Base-by-base conservation (phyloP, 2,113 vertebrate genomes). In the Spea bombifrons region DNA sequence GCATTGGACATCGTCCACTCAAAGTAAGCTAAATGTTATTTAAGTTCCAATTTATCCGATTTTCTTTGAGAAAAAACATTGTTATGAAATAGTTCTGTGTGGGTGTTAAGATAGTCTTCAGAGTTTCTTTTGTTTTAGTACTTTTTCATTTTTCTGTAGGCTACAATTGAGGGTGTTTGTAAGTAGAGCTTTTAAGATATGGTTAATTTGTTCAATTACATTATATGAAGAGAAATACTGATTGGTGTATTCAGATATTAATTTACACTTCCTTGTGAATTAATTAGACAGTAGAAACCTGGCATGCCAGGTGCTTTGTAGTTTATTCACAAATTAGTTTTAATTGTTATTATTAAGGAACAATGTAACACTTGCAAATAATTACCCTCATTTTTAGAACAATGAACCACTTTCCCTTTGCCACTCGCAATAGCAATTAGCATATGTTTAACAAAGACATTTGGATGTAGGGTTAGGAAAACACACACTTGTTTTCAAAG, bases 361-460 rank as follows among this genome's bases (percentile, higher is more conserved):
- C 77, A 79, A 73, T 73, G 70, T 79, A 79, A 73, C 77, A 79
- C 77, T 79, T 79, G 77, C 77, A 79, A 73, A 79, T 79, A 79
- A 79, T 79, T 79, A 79, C 70, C 77, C 77, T 79, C 70, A 67
- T 73, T 79, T 73, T 73, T 79, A 73, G 70, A 73, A 79, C 77
- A 79, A 79, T 73, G 77, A 72, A 66, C 61, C 77, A 43, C 63
- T 66, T 57, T 79, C 66, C 70, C 77, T 73, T 50, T 57, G 77
- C 48, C 77, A 73, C 70, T 79, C 57, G 70, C 50, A 66, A 66
- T 57, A 48, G 70, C 63, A 79, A 79, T 79, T 79, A 79, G 61
- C 77, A 79, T 79, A 79, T 66, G 70, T 73, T 73, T 73, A 66
- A 57, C 63, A 59, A 73, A 73, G 61, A n/a, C 63, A 66, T 78